Percentiles rank a stretch among this genome's conserved stretches.
Conservation (phyloP, 2,797 vertebrate species). For the Balearica regulorum region DNA sequence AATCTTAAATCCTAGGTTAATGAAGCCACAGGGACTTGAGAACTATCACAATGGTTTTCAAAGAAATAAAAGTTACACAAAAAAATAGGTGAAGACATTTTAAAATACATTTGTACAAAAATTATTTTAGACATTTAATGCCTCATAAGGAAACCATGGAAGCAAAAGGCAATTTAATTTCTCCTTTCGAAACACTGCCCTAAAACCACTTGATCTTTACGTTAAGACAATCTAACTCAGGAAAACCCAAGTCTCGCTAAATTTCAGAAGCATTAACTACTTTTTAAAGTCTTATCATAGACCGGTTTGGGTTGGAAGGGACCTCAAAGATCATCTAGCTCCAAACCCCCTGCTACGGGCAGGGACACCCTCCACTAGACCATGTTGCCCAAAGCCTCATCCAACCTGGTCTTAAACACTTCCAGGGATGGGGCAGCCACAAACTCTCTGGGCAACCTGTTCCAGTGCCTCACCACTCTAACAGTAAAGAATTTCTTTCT, state of each 20-base stretch:
- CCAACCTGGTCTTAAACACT: no score
- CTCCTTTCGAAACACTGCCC: neutral
- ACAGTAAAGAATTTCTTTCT: no score
- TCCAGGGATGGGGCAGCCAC: no score
- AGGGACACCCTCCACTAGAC: no score
- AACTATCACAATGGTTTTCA: neutral
- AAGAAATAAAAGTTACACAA: neutral
- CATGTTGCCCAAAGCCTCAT: no score
- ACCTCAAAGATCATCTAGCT: no score
- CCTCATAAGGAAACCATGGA: neutral
- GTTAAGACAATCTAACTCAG: neutral
- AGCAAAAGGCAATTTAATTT: neutral
- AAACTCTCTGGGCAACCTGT: no score
- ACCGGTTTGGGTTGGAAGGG: no score
- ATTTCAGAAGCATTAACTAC: neutral
- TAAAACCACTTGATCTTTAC: neutral
- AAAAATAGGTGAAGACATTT: neutral
- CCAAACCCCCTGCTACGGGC: no score
- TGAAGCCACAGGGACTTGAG: neutral
- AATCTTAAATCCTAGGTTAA: neutral
- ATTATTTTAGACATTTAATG: neutral
- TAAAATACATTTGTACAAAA: neutral
- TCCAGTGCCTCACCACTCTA: no score
- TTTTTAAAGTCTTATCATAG: neutral
- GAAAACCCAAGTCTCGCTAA: neutral